phyloP scores from a whole-genome alignment of 2,113 vertebrate genomes.

The Gymnarchus niloticus region DNA sequence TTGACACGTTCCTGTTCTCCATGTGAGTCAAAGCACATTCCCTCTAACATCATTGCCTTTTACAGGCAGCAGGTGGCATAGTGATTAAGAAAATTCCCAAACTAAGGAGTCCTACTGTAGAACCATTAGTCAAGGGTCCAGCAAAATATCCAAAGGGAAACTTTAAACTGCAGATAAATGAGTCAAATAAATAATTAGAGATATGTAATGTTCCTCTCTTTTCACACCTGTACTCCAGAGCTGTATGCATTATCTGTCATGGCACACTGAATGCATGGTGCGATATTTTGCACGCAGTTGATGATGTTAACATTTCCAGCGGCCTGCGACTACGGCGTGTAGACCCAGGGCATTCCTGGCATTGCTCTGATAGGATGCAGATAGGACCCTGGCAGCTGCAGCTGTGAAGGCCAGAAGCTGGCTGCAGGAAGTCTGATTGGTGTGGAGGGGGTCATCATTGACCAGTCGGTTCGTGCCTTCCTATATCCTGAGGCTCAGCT shows the following conservation, averaged over 20 bases:
- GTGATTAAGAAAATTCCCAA: neutral
- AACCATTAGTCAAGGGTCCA: neutral
- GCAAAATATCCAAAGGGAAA: neutral
- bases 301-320: constrained; percentile 47
- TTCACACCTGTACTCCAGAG: neutral
- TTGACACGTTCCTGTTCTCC: too few species aligned
- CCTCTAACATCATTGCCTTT: neutral
- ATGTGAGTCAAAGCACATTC: neutral
- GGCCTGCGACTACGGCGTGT: constrained; percentile 53
- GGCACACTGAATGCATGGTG: neutral
- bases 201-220: neutral
- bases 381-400: constrained; percentile 31
- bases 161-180: neutral
- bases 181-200: neutral
- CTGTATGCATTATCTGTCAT: neutral
- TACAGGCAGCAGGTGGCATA: neutral
- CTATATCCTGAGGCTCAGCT: neutral
- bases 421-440: neutral
- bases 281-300: constrained; percentile 34
- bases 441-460: neutral
- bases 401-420: neutral
- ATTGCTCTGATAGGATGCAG: constrained; percentile 36
- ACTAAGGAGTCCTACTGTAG: neutral
- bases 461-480: neutral
- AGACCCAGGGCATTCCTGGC: constrained; percentile 57